A percentile compares a stretch with the other conserved stretches of the same genome.
Conservation (phyloP, 2,113 vertebrate species). For the Ginglymostoma cirratum region DNA sequence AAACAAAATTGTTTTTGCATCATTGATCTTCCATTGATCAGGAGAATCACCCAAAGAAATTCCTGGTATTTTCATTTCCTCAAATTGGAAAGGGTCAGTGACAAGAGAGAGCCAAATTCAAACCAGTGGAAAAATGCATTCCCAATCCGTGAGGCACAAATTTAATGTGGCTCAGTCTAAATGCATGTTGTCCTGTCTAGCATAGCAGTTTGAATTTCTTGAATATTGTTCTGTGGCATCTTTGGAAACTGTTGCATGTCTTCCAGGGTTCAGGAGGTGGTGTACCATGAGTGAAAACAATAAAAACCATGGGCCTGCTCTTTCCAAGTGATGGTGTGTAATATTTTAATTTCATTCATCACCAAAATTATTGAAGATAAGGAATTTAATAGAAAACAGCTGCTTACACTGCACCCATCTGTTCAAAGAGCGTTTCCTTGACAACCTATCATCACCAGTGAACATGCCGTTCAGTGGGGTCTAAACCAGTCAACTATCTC, state of each 20-base stretch:
- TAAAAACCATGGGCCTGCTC: background rate
- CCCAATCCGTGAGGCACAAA: background rate
- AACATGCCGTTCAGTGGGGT: background rate
- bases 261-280: background rate
- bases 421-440: background rate
- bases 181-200: too few species aligned
- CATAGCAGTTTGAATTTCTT: background rate
- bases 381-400: constrained; percentile 17
- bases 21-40: background rate
- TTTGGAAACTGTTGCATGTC: background rate
- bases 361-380: background rate
- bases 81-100: background rate
- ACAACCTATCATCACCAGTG: background rate
- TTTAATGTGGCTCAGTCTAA: background rate
- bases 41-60: background rate
- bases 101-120: background rate
- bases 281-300: background rate
- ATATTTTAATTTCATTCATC: background rate
- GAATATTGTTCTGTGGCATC: background rate
- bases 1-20: too few species aligned
- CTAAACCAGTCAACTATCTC: background rate
- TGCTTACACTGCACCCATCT: background rate
- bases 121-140: background rate
- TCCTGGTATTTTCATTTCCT: background rate
- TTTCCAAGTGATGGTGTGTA: background rate